Conservation (phyloP, 2,888 invertebrate species). For the Chouioia cunea region DNA sequence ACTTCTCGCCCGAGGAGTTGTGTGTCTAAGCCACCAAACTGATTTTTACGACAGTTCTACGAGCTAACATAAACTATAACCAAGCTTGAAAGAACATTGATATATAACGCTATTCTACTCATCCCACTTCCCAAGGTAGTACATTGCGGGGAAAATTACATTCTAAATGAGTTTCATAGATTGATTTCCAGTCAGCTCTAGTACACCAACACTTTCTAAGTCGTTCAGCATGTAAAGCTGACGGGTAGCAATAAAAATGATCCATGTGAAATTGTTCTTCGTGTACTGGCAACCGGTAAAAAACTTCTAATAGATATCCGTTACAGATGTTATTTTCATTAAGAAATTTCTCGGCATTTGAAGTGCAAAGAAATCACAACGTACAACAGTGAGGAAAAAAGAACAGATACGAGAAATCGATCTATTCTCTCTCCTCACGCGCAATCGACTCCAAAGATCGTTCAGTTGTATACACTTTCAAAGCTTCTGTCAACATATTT, state of each 20-base stretch:
- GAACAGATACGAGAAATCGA: constrained; percentile 3
- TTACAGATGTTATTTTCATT: constrained; percentile 1
- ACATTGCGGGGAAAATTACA: too few species aligned
- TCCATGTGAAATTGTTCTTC: constrained; percentile 19
- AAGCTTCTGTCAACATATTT: constrained; percentile 2
- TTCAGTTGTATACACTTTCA: constrained; percentile 20
- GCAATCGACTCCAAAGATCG: constrained; percentile 7
- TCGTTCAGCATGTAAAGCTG: neutral
- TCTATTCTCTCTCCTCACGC: constrained; percentile 5
- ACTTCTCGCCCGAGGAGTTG: constrained; percentile 5
- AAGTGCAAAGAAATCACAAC: neutral
- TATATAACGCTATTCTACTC: too few species aligned
- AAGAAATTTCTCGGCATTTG: constrained; percentile 2
- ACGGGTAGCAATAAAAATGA: constrained; percentile 1
- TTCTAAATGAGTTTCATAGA: too few species aligned
- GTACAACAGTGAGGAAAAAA: neutral
- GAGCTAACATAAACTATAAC: too few species aligned
- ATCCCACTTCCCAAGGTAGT: too few species aligned
- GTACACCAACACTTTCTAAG: constrained; percentile 13
- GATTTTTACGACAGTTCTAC: too few species aligned
- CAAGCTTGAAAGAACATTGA: too few species aligned
- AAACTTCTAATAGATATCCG: neutral
- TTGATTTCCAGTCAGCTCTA: neutral
- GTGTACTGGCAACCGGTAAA: neutral
- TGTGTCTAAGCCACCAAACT: too few species aligned